These are phyloP conservation scores for Apodemia hepburni DNA, from an alignment of 2,888 invertebrate genomes.

Conservation along the genomic window DNA sequence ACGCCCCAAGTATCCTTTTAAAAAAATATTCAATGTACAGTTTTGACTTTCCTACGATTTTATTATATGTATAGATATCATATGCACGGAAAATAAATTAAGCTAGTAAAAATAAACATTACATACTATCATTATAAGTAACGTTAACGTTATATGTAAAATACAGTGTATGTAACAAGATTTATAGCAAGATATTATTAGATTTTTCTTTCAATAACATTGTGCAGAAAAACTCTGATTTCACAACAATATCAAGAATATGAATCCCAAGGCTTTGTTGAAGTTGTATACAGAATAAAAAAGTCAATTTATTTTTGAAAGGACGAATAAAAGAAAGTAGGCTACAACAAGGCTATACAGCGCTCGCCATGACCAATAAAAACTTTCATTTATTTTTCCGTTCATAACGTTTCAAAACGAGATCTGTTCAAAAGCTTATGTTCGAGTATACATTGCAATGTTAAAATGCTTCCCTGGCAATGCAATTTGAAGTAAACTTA, in stretches of 20 bases:
- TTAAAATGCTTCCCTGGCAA: conserved; percentile 15
- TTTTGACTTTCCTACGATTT: no score
- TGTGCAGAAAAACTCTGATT: not conserved
- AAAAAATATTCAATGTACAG: no score
- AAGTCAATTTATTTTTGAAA: conserved; percentile 7
- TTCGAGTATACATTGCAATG: conserved; percentile 14
- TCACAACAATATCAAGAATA: conserved; percentile 8
- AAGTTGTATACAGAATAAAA: conserved; percentile 3
- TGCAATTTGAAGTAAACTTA: conserved; percentile 11
- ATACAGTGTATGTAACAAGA: no score
- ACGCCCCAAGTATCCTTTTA: no score
- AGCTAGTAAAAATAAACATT: no score
- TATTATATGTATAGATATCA: no score
- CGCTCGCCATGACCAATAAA: conserved; percentile 18
- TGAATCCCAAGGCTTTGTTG: conserved; percentile 9
- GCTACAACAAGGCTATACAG: conserved; percentile 9
- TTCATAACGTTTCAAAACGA: conserved; percentile 18
- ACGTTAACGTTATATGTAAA: no score
- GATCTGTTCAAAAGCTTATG: conserved; percentile 17
- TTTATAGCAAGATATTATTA: no score
- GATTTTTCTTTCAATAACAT: not conserved
- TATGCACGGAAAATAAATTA: no score
- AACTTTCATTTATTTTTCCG: conserved; percentile 22
- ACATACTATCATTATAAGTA: no score
- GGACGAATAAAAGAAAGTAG: conserved; percentile 3